Evolutionary conservation across 2,888 invertebrate genomes (phyloP).

Genomic region (Neoaliturus tenellus): DNA sequence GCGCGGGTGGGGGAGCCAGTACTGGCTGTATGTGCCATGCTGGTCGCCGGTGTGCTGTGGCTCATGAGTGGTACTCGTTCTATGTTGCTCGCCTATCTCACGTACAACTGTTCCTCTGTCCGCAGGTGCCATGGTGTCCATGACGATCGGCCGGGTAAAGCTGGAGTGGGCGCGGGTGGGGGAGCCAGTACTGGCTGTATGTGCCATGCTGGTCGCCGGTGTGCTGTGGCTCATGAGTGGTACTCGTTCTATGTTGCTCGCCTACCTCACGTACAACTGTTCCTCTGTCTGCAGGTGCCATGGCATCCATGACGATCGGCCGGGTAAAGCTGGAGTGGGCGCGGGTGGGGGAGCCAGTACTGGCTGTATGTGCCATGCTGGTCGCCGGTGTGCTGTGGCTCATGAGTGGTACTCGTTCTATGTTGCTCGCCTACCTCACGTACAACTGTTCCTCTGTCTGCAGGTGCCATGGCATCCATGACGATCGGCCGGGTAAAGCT

Average conservation of each 20-base stretch:
- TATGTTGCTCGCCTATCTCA: constrained; percentile 77
- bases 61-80: constrained; percentile 74
- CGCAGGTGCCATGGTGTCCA: constrained; percentile 61
- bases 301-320: constrained; percentile 60
- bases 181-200: constrained; percentile 60
- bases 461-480: constrained; percentile 62
- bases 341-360: constrained; percentile 58
- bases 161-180: constrained; percentile 61
- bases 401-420: constrained; percentile 76
- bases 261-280: constrained; percentile 85
- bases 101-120: too few relatives aligned
- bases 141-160: constrained; percentile 56
- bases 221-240: constrained; percentile 63
- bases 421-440: constrained; percentile 84
- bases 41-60: constrained; percentile 69
- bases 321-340: constrained; percentile 61
- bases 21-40: constrained; percentile 59
- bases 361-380: constrained; percentile 59
- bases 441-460: constrained; percentile 85
- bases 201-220: constrained; percentile 68
- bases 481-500: constrained; percentile 56
- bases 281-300: constrained; percentile 77
- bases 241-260: constrained; percentile 78
- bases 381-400: constrained; percentile 72
- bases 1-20: constrained; percentile 59